Conservation (phyloP, 35 echinoderm and acorn worm genomes). For the Strongylocentrotus purpuratus region DNA sequence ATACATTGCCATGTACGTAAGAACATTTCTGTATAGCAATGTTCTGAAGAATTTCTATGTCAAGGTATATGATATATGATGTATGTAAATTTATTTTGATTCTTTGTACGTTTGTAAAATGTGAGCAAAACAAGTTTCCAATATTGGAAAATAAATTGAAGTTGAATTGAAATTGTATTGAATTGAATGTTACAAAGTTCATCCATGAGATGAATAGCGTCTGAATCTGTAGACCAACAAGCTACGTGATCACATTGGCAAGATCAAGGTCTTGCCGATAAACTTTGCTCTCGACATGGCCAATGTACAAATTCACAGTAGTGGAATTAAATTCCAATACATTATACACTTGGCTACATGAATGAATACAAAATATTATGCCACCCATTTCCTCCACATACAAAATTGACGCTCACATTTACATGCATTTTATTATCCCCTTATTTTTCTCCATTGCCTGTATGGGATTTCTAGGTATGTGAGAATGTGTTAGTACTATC, state of each 20-base stretch:
- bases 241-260: background rate
- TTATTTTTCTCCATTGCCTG: background rate
- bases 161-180: too few species aligned
- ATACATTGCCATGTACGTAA: too few species aligned
- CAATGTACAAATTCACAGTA: slow-evolving; percentile 3
- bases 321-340: background rate
- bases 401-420: background rate
- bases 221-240: background rate
- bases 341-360: background rate
- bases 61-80: too few species aligned
- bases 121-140: too few species aligned
- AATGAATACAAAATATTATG: background rate
- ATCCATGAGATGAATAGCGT: background rate
- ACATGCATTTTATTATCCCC: background rate
- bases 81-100: too few species aligned
- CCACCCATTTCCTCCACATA: background rate
- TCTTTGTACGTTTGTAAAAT: too few species aligned
- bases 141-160: too few species aligned
- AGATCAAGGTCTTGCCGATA: slow-evolving; percentile 1
- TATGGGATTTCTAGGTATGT: background rate
- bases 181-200: too few species aligned
- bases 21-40: too few species aligned
- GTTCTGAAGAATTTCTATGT: too few species aligned
- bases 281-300: slow-evolving; percentile 1
- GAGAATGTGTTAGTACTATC: background rate